These are phyloP conservation scores for Sebastes nivosus DNA, from an alignment of 2,797 vertebrate genomes.

Conservation along the genomic window DNA sequence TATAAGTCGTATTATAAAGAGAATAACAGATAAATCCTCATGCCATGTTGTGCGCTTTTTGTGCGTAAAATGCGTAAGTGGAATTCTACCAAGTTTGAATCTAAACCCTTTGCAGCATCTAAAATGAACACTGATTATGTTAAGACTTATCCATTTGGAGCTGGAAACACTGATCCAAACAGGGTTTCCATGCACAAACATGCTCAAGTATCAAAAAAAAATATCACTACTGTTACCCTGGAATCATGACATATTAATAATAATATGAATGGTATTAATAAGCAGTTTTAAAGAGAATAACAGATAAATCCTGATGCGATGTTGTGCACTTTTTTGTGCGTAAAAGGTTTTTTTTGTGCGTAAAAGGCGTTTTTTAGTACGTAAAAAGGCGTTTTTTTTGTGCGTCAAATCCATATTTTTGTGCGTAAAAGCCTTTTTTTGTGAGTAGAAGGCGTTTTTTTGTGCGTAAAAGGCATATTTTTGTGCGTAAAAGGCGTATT, in stretches of 20 bases:
- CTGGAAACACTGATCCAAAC: slow-evolving; percentile 15
- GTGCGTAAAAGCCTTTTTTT: slow-evolving; percentile 35
- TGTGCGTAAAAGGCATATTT: too few relatives aligned
- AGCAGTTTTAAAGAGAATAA: neutral
- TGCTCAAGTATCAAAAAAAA: neutral
- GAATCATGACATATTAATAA: neutral
- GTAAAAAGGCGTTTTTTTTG: slow-evolving; percentile 6
- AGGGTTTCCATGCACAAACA: slow-evolving; percentile 25
- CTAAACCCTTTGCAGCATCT: neutral
- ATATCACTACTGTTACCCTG: neutral
- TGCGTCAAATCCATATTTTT: neutral
- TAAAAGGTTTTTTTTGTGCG: too few relatives aligned
- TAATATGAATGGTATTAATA: neutral
- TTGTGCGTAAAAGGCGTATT: neutral
- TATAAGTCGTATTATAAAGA: too few relatives aligned
- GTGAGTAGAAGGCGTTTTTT: neutral
- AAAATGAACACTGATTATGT: neutral
- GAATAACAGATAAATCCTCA: too few relatives aligned
- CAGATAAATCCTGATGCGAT: accelerated
- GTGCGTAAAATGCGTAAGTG: too few relatives aligned
- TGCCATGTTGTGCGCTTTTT: too few relatives aligned
- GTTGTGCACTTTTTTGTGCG: neutral
- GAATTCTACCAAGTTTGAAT: neutral
- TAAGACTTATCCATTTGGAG: neutral
- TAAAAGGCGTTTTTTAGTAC: neutral